Conservation (phyloP, 2,888 invertebrate genomes). For the Ametastegia equiseti region DNA sequence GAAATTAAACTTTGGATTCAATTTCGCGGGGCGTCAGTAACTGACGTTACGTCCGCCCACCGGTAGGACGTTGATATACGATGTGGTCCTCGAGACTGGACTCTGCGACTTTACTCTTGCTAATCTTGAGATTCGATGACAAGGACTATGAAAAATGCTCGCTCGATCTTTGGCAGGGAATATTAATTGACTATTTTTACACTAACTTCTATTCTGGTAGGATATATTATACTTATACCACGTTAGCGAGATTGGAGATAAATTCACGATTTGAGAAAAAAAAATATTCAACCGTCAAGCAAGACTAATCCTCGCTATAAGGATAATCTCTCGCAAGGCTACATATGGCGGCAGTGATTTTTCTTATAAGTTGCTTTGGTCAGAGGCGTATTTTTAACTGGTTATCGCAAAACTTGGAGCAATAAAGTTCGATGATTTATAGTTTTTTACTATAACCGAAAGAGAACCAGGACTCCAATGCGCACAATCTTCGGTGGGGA, state of each 20-base stretch:
- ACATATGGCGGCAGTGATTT: too few species aligned
- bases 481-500: too few species aligned
- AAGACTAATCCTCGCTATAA: neutral
- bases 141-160: neutral
- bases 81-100: slow-evolving; percentile 52
- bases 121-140: neutral
- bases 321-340: neutral
- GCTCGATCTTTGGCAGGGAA: neutral
- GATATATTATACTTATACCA: neutral
- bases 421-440: neutral
- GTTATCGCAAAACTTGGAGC: neutral
- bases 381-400: neutral
- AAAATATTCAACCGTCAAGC: neutral
- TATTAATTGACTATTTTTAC: neutral
- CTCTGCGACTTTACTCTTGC: neutral
- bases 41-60: slow-evolving; percentile 75
- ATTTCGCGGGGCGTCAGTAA: slow-evolving; percentile 74
- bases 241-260: neutral
- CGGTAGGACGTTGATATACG: slow-evolving; percentile 68
- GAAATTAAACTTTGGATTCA: slow-evolving; percentile 73
- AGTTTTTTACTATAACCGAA: neutral
- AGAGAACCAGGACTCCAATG: neutral
- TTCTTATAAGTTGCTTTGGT: too few species aligned
- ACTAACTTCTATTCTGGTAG: neutral
- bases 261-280: neutral